These are phyloP conservation scores for Hylaeus volcanicus DNA, from an alignment of 1,140 invertebrate species.

Conservation along the genomic window DNA sequence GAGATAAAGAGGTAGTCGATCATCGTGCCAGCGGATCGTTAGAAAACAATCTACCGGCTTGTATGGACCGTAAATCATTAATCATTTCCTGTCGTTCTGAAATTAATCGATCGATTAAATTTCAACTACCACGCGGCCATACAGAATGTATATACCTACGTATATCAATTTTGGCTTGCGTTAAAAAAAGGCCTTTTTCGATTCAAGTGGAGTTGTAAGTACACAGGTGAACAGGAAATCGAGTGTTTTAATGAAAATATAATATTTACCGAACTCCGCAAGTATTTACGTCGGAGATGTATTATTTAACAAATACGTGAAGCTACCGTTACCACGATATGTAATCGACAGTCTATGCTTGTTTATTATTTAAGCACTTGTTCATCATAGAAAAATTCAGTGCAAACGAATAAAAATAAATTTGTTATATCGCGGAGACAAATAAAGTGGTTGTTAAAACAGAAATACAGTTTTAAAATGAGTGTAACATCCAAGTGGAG, in stretches of 20 bases:
- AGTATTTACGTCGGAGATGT: neutral
- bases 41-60: conserved; percentile 46
- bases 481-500: too few species aligned
- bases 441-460: neutral
- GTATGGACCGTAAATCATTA: conserved; percentile 37
- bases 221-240: neutral
- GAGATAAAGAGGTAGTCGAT: conserved; percentile 45
- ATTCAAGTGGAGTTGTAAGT: neutral
- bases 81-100: conserved; percentile 30
- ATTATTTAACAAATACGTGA: neutral
- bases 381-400: neutral
- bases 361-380: neutral
- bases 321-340: neutral
- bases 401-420: neutral
- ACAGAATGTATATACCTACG: neutral
- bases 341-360: neutral
- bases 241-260: neutral
- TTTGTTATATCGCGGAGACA: too few species aligned
- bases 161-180: neutral
- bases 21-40: conserved; percentile 41
- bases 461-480: too few species aligned
- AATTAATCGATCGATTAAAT: conserved; percentile 51
- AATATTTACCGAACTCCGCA: neutral
- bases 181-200: neutral
- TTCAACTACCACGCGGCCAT: neutral